These are phyloP conservation scores for Tupiocoris notatus DNA, from an alignment of 2,888 invertebrate genomes.

Conservation along the genomic window DNA sequence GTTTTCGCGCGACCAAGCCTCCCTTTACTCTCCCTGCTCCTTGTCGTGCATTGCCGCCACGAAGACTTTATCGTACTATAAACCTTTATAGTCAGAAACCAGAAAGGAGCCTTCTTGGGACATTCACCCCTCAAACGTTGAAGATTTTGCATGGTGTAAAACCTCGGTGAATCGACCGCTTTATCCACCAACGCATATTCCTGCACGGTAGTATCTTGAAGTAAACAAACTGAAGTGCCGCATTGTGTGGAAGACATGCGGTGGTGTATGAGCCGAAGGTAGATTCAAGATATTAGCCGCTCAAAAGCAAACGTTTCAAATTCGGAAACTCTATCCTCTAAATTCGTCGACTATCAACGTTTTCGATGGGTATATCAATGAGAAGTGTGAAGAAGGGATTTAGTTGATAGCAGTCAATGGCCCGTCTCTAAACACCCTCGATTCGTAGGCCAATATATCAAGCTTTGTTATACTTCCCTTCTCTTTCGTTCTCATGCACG, in stretches of 20 bases:
- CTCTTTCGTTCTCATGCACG: not conserved
- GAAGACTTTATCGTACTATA: slow-evolving; percentile 12
- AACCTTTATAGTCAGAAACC: not conserved
- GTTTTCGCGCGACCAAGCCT: not conserved
- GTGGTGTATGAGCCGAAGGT: too few species aligned
- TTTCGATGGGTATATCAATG: too few species aligned
- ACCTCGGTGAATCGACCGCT: not conserved
- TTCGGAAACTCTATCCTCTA: too few species aligned
- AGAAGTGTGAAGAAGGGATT: not conserved
- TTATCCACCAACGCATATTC: too few species aligned
- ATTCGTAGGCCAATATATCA: slow-evolving; percentile 28
- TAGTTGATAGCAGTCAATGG: slow-evolving; percentile 42
- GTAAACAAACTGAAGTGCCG: too few species aligned
- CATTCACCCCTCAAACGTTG: not conserved
- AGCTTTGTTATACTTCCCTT: slow-evolving; percentile 3
- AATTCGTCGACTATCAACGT: too few species aligned
- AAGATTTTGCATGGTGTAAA: not conserved
- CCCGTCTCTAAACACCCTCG: slow-evolving; percentile 45
- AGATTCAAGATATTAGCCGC: too few species aligned
- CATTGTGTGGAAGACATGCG: too few species aligned
- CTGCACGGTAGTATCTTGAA: too few species aligned
- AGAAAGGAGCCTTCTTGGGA: not conserved
- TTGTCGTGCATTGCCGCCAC: not conserved
- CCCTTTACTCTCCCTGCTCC: not conserved
- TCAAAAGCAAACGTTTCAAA: too few species aligned